Evolutionary conservation across 1,140 invertebrate species (phyloP).

Genomic region (Heliconius melpomene): DNA sequence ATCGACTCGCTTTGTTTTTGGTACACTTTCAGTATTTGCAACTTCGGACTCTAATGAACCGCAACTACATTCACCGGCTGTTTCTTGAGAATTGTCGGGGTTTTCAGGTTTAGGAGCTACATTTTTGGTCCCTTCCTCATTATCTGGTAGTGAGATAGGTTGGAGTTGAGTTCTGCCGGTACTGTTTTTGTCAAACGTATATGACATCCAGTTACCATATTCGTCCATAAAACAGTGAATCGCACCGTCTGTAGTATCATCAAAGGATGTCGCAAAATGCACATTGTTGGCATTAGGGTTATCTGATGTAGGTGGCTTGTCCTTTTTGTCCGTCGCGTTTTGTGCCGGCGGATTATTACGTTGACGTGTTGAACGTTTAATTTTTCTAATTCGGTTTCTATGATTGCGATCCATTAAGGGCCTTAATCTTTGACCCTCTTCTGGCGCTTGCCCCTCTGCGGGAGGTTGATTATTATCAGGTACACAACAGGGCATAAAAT

Average conservation of each 20-base stretch:
- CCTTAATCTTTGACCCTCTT: slow-evolving; percentile 67
- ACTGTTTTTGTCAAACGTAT: slow-evolving; percentile 91
- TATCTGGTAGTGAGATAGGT: slow-evolving; percentile 65
- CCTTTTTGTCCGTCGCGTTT: slow-evolving; percentile 60
- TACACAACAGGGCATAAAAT: slow-evolving; percentile 77
- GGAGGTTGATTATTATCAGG: slow-evolving; percentile 57
- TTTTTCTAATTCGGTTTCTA: slow-evolving; percentile 76
- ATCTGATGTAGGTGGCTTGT: slow-evolving; percentile 59
- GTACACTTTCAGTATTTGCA: slow-evolving; percentile 66
- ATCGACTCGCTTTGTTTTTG: slow-evolving; percentile 73
- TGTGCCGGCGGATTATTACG: slow-evolving; percentile 68
- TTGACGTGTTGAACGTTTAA: slow-evolving; percentile 76
- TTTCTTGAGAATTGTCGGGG: slow-evolving; percentile 69
- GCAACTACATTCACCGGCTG: slow-evolving; percentile 73
- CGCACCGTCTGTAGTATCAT: slow-evolving; percentile 93
- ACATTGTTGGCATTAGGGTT: slow-evolving; percentile 69
- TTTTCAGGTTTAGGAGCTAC: slow-evolving; percentile 73
- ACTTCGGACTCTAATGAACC: slow-evolving; percentile 75
- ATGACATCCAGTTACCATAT: slow-evolving; percentile 88
- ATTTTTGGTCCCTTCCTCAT: slow-evolving; percentile 70
- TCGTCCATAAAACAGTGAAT: slow-evolving; percentile 92
- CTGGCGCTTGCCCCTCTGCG: slow-evolving; percentile 52
- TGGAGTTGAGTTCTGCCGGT: slow-evolving; percentile 61
- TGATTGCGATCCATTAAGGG: slow-evolving; percentile 79
- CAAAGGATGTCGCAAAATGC: slow-evolving; percentile 91